Percentiles rank a stretch among this genome's conserved stretches.
Conservation (phyloP, 2,888 invertebrate genomes). For the Axea sp. region DNA sequence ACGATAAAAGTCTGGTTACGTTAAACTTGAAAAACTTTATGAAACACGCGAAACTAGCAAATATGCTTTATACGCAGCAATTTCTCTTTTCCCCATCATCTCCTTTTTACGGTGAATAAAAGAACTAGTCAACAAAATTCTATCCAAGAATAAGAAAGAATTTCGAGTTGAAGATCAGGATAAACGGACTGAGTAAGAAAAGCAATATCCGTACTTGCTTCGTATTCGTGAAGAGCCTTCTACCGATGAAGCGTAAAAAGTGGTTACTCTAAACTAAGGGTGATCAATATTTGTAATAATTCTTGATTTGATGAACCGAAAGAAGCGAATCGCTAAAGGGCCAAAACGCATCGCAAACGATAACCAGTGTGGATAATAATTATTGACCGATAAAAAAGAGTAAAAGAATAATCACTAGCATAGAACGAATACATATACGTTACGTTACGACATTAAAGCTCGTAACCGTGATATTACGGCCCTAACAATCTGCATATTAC, state of each 20-base stretch:
- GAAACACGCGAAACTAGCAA: too few species aligned
- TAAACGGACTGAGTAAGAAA: slow-evolving; percentile 67
- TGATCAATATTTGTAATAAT: slow-evolving; percentile 16
- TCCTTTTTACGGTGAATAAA: slow-evolving; percentile 11
- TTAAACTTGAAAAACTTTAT: too few species aligned
- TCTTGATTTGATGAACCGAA: slow-evolving; percentile 16
- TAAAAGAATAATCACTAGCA: slow-evolving; percentile 29
- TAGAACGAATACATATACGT: slow-evolving; percentile 36
- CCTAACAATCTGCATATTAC: slow-evolving; percentile 63
- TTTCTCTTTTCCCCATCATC: not conserved
- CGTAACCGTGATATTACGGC: slow-evolving; percentile 60
- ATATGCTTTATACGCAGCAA: not conserved
- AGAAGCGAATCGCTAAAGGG: slow-evolving; percentile 15
- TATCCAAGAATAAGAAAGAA: slow-evolving; percentile 29
- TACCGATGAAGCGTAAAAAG: slow-evolving; percentile 36
- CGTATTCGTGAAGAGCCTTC: slow-evolving; percentile 31
- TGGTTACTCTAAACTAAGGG: slow-evolving; percentile 30
- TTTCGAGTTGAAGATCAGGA: slow-evolving; percentile 62
- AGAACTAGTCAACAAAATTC: slow-evolving; percentile 32
- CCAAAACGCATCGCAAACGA: slow-evolving; percentile 20
- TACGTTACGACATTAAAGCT: slow-evolving; percentile 4
- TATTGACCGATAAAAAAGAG: slow-evolving; percentile 20
- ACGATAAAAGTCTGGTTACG: too few species aligned
- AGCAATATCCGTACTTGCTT: slow-evolving; percentile 66
- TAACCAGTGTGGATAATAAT: slow-evolving; percentile 9